Base-by-base conservation (phyloP, 2,113 vertebrate species). In the Scortum barcoo region DNA sequence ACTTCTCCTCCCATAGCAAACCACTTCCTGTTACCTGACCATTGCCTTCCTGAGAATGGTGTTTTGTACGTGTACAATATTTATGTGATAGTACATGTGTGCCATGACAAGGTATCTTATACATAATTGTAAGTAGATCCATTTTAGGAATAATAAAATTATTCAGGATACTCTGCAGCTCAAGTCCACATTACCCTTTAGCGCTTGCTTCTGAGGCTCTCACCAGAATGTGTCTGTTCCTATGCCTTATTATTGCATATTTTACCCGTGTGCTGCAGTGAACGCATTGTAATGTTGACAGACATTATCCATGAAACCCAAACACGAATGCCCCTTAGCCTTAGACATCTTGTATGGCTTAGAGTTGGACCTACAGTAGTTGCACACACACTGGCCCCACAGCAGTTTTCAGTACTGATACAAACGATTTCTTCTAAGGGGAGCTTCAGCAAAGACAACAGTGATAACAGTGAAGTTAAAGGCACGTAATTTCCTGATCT, bases 111-210 rank as follows among this genome's bases (percentile, higher is more conserved):
- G 62, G 71, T 80, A 83, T 88, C 78, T 83, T 76, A 61, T 51
- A 80, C 74, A 72, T 46, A 90, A 88, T 63, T 88, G 87, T 85
- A 81, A 81, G 76, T 76, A 76, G 68, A 72, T 86, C 24, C 22
- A 57, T 89, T 89, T 87, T 89, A 93, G 87, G 72, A 88, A 51
- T 76, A 89, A 87, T 85, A 74, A 80, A 89, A 85, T 33, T 19
- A 77, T 87, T 90, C 87, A 90, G 81, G 86, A 77, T 84, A 77
- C 46, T 77, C 75, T 53, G 74, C 65, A 65, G 71, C 60, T 78
- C 11, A 54, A 46, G 26, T 66, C 42, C 40, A 81, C 26, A 51
- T 63, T 81, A 88, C 30, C 42, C 77, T 76, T 84, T 57, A 50
- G 53, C 12, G 5, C 63, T 80, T 80, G 76, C 30, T 84, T 83